Evolutionary conservation across 2,888 invertebrate species (phyloP).

Genomic region (Onthophagus sagittarius): DNA sequence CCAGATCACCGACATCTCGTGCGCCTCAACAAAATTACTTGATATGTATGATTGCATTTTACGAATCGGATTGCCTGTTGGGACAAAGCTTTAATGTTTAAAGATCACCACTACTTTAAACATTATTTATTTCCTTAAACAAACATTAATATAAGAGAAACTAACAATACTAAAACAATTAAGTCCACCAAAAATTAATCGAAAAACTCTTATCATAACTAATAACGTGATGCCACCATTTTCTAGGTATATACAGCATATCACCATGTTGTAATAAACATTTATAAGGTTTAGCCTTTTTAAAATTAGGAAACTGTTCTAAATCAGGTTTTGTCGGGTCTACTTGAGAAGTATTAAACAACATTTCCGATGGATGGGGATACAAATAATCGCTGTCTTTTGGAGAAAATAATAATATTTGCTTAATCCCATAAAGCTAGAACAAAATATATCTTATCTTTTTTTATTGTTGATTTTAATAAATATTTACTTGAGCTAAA

Average conservation of each 20-base stretch:
- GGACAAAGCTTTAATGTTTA: too few species aligned
- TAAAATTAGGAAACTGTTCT: conserved; percentile 67
- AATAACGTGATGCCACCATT: conserved; percentile 96
- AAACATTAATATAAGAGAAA: too few species aligned
- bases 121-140: too few species aligned
- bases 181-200: conserved; percentile 93
- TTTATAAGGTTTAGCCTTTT: conserved; percentile 59
- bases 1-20: too few species aligned
- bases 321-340: conserved; percentile 78
- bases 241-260: conserved; percentile 89
- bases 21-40: too few species aligned
- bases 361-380: conserved; percentile 71
- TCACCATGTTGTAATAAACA: conserved; percentile 79
- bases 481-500: conserved; percentile 64
- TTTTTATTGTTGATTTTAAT: background rate
- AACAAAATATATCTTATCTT: conserved; percentile 24
- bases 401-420: conserved; percentile 78
- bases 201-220: conserved; percentile 89
- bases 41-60: too few species aligned
- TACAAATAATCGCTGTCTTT: conserved; percentile 69
- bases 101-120: too few species aligned
- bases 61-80: too few species aligned
- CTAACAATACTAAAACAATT: background rate
- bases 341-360: conserved; percentile 88
- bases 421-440: conserved; percentile 83